Conservation (phyloP, 2,888 invertebrate species). For the Alloscopus bannaensis region DNA sequence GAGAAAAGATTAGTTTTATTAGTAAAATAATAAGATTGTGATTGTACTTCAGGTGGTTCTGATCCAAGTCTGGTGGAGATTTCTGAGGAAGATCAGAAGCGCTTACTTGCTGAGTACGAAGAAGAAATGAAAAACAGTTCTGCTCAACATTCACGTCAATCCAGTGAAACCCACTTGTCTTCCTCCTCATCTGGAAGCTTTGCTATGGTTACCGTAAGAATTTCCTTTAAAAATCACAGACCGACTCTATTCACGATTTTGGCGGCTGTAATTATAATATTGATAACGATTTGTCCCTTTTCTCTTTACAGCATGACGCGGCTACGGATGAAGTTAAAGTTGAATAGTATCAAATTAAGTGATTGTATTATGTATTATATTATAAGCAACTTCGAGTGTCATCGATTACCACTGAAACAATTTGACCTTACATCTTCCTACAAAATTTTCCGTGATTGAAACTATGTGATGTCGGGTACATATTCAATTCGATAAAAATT, state of each 20-base stretch:
- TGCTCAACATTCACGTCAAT: conserved; percentile 71
- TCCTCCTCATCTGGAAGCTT: conserved; percentile 73
- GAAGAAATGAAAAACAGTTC: conserved; percentile 71
- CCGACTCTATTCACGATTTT: not conserved
- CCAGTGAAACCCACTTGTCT: conserved; percentile 72
- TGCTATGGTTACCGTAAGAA: conserved; percentile 71
- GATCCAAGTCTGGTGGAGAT: conserved; percentile 71
- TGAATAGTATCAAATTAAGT: conserved; percentile 3
- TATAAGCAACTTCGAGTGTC: too few relatives aligned
- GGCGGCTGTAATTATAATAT: not conserved
- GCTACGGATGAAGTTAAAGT: conserved; percentile 70
- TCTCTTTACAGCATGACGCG: conserved; percentile 65
- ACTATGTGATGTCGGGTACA: conserved; percentile 42
- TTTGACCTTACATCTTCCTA: conserved; percentile 49
- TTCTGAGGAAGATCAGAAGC: conserved; percentile 73
- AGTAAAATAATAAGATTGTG: too few relatives aligned
- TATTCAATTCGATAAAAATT: not conserved
- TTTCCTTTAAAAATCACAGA: not conserved
- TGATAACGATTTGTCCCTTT: conserved; percentile 3
- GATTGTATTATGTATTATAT: not conserved
- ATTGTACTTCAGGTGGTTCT: conserved; percentile 36
- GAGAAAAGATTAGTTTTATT: too few relatives aligned
- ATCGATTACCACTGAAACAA: conserved; percentile 20
- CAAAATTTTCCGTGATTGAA: conserved; percentile 50
- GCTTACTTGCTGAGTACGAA: conserved; percentile 73